Conservation (phyloP, 2,888 invertebrate genomes). For the Drosophila lacicola region DNA sequence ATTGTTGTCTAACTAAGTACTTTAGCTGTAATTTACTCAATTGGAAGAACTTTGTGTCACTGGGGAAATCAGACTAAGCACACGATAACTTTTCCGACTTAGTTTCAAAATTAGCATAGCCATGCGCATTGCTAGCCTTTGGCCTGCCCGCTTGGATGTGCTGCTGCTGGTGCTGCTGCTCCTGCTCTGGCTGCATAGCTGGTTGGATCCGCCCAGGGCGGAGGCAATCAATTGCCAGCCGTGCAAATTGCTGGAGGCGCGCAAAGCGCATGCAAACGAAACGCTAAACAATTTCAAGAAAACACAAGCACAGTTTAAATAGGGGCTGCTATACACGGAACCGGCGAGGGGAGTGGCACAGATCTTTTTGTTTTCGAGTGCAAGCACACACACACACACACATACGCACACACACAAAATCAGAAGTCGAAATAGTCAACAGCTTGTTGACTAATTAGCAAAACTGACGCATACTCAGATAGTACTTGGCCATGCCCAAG, state of each 20-base stretch:
- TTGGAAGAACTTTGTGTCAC: conserved; percentile 53
- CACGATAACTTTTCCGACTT: conserved; percentile 32
- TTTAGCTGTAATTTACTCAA: conserved; percentile 51
- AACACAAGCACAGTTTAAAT: conserved; percentile 26
- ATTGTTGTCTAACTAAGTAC: conserved; percentile 39
- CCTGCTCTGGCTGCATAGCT: conserved; percentile 42
- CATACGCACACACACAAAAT: background rate
- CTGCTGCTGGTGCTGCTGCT: conserved; percentile 8
- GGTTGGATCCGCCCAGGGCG: conserved; percentile 11
- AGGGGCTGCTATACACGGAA: background rate
- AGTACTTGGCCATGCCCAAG: conserved; percentile 6
- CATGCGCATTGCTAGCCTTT: conserved; percentile 46
- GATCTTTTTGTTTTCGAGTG: conserved; percentile 45
- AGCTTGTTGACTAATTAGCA: conserved; percentile 66
- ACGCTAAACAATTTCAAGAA: conserved; percentile 36
- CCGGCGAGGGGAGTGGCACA: background rate
- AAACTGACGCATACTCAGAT: conserved; percentile 54
- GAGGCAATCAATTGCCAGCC: conserved; percentile 65
- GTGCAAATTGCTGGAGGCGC: conserved; percentile 65
- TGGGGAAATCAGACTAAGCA: conserved; percentile 62
- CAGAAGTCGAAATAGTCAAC: conserved; percentile 14
- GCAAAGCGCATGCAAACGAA: conserved; percentile 56
- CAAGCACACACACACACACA: conserved; percentile 7
- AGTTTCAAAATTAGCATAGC: conserved; percentile 43
- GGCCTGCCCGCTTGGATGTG: conserved; percentile 6